Evolutionary conservation across 1,140 invertebrate genomes (phyloP), one percentile per base, ranked within the genome.

Genomic region (Epicauta chinensis): DNA sequence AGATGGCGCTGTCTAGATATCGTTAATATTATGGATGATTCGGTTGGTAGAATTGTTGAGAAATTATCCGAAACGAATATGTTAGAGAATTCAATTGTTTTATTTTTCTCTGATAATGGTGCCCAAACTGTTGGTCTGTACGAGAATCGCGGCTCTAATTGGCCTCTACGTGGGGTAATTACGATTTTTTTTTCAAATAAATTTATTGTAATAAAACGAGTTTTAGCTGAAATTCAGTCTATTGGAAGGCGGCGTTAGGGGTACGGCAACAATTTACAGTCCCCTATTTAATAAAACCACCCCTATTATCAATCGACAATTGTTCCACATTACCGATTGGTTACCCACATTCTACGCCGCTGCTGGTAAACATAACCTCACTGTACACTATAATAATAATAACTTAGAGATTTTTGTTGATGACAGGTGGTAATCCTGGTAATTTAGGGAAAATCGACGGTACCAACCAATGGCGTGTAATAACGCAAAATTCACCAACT

Each of bases 201-300:
- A 30, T 30, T 30, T 30, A 4, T 30, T 5, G 4, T 30, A 3
- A 34, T 34, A 2, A 7, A 34, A 15, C 32, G 32, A 15, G 7
- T 67, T 66, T 49, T 13, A 68, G 66, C 32, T 61, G 51, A 86
- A 86, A 68, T 80, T 82, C 62, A 89, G 87, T 1, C 65, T 90
- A 12, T 91, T 84, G 81, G 91, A 97, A 77, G 94, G 94, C 23
- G 93, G 92, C 1, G 82, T 95, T 7, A 76, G 88, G 30, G 82
- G 83, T 11, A 73, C 77, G 1, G 84, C 75, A 1, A 62, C 84
- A 0, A 45, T 89, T 11, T 89, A 83, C 81, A 82, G 79, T 32
- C 73, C 79, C 1, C 59, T 68, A 10, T 56, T 87, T 7, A 59
- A 69, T 7, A 73, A 79, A 10, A 67, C 64, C 7, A 68, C 77